Evolutionary conservation across 2,113 vertebrate species (phyloP).

Genomic region (Monarcha castaneiventris): DNA sequence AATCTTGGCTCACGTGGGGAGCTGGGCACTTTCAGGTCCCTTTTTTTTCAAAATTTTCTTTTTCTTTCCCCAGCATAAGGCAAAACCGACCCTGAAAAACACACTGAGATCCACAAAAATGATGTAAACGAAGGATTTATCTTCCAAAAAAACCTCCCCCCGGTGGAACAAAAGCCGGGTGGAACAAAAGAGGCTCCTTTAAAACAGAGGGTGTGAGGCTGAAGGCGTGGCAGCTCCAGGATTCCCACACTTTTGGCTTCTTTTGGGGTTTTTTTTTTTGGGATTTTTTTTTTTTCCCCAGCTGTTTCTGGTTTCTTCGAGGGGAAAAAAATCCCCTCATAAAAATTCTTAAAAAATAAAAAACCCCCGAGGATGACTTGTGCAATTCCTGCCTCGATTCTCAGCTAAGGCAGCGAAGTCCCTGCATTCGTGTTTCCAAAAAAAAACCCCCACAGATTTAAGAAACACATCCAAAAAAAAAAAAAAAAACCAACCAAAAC

Average conservation of each 20-base stretch:
- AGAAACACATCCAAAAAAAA: slow-evolving; percentile 51
- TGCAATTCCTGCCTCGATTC: slow-evolving; percentile 87
- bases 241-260: slow-evolving; percentile 67
- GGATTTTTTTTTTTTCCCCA: not conserved
- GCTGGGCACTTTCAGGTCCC: not conserved
- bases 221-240: slow-evolving; percentile 58
- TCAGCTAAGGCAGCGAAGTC: slow-evolving; percentile 81
- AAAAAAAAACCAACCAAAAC: too few relatives aligned
- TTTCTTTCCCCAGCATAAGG: slow-evolving; percentile 33
- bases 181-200: slow-evolving; percentile 52
- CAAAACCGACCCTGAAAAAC: slow-evolving; percentile 68
- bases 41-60: too few relatives aligned
- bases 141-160: not conserved
- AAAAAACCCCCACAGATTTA: slow-evolving; percentile 64
- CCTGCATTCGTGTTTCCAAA: slow-evolving; percentile 85
- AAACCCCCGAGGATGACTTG: slow-evolving; percentile 61
- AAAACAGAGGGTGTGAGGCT: slow-evolving; percentile 56
- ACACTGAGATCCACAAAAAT: slow-evolving; percentile 61
- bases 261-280: not conserved
- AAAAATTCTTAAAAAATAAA: not conserved
- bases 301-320: not conserved
- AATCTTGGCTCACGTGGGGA: not conserved
- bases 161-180: slow-evolving; percentile 22
- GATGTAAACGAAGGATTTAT: slow-evolving; percentile 72
- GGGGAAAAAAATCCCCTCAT: too few relatives aligned